Base-by-base conservation (phyloP, 2,113 vertebrate species). In the Neodon shergylaensis region DNA sequence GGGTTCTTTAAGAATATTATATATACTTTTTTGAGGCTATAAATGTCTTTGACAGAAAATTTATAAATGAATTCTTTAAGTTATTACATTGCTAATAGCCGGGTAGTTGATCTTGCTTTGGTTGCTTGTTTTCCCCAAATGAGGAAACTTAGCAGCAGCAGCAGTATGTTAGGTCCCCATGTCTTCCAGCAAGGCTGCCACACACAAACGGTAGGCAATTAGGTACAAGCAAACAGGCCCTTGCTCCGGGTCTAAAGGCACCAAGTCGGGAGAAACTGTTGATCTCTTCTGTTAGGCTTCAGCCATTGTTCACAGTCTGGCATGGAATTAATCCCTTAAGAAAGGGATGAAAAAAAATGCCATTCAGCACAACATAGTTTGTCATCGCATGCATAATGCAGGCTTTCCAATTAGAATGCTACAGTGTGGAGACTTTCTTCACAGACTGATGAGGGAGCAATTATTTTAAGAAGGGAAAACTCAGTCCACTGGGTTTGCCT, bases 401-500 rank as follows among this genome's bases (percentile, higher is more conserved):
- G 94, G 52, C 97, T 95, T 92, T 98, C 98, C 97, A 95, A 97
- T 98, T 98, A 97, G 83, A 98, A 96, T 83, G 47, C 84, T 97
- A 36, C 95, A 94, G 93, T 97, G 97, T 91, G 96, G 96, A 97
- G 97, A 90, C 96, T 98, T 97, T 86, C 95, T 91, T 94, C 95
- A 96, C 97, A 96, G 94, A 92, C 90, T 97, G 97, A 97, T 94
- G 93, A 97, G 97, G 97, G 94, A 95, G 83, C 93, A 94, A 96
- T 98, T 98, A 97, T 98, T 98, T 97, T 96, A 95, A 97, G 90
- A 97, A 92, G 88, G 90, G 77, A 96, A 96, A 97, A 95, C 93
- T 93, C 85, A 97, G 92, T 94, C 92, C 96, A 96, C 73, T 97
- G 95, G 77, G 88, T 97, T 97, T 97, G 88, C 85, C 89, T 98